Evolutionary conservation across 2,888 invertebrate genomes (phyloP).

Genomic region (Agrenia bidenticulata): DNA sequence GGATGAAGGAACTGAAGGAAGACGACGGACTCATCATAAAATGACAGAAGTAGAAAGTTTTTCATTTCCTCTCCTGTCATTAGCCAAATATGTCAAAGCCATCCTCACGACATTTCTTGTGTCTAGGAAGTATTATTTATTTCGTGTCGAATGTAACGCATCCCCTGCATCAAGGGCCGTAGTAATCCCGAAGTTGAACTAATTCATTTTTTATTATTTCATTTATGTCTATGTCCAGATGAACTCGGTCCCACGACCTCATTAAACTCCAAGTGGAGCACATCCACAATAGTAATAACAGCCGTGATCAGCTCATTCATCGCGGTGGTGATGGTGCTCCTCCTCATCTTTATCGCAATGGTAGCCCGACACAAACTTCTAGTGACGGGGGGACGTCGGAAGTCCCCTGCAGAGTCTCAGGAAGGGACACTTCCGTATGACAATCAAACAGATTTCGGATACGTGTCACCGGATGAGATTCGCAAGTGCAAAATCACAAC

Average conservation of each 20-base stretch:
- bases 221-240: not conserved
- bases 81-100: slow-evolving; percentile 23
- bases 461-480: slow-evolving; percentile 49
- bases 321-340: slow-evolving; percentile 49
- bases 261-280: slow-evolving; percentile 43
- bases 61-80: slow-evolving; percentile 21
- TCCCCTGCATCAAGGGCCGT: too few species aligned
- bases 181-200: too few species aligned
- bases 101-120: slow-evolving; percentile 2
- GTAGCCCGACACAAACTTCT: slow-evolving; percentile 44
- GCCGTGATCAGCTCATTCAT: slow-evolving; percentile 51
- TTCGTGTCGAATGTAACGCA: too few species aligned
- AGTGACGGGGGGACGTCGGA: slow-evolving; percentile 27
- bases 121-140: not conserved
- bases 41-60: slow-evolving; percentile 20
- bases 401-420: slow-evolving; percentile 43
- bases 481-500: slow-evolving; percentile 51
- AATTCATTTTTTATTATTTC: too few species aligned
- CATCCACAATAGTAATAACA: slow-evolving; percentile 49
- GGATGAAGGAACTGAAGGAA: not conserved
- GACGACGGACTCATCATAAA: slow-evolving; percentile 16
- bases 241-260: slow-evolving; percentile 36
- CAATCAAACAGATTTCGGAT: slow-evolving; percentile 50
- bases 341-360: slow-evolving; percentile 45
- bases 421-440: slow-evolving; percentile 50